phyloP scores from a whole-genome alignment of 2,113 vertebrate species.

The Marmota monax region DNA sequence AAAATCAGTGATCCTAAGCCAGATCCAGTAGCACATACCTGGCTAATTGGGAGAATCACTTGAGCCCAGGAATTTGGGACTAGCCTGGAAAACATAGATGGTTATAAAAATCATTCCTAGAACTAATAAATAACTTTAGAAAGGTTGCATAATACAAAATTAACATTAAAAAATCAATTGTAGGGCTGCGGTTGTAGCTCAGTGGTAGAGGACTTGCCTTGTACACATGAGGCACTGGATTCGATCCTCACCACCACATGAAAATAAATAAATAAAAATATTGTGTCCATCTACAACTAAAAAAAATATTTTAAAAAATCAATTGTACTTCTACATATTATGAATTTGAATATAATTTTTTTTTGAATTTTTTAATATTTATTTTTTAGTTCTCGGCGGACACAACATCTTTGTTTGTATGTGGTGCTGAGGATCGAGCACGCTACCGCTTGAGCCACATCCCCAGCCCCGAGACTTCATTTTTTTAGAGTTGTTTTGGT shows the following conservation, averaged over 20 bases:
- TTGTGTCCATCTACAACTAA: too few species aligned
- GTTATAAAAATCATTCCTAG: background rate
- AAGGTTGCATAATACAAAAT: background rate
- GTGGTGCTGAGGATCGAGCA: too few species aligned
- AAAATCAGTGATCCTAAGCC: background rate
- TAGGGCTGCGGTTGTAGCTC: background rate
- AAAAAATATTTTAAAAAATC: background rate
- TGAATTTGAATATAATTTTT: background rate
- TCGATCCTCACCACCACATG: background rate
- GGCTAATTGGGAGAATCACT: background rate
- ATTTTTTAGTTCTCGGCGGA: too few species aligned
- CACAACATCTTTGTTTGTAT: too few species aligned
- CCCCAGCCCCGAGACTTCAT: too few species aligned
- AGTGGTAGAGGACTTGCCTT: too few species aligned
- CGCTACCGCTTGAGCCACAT: too few species aligned
- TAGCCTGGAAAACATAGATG: background rate
- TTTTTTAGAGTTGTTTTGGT: background rate
- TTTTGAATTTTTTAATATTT: too few species aligned
- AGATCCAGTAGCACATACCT: background rate
- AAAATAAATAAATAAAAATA: too few species aligned
- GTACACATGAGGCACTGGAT: too few species aligned
- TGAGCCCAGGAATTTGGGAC: background rate
- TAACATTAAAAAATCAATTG: background rate
- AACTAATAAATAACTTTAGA: background rate
- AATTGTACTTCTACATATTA: background rate